A percentile compares a stretch with the other conserved stretches of the same genome.
Evolutionary conservation across 2,797 vertebrate genomes (phyloP).

Genomic region (Sebastes hubbsi): DNA sequence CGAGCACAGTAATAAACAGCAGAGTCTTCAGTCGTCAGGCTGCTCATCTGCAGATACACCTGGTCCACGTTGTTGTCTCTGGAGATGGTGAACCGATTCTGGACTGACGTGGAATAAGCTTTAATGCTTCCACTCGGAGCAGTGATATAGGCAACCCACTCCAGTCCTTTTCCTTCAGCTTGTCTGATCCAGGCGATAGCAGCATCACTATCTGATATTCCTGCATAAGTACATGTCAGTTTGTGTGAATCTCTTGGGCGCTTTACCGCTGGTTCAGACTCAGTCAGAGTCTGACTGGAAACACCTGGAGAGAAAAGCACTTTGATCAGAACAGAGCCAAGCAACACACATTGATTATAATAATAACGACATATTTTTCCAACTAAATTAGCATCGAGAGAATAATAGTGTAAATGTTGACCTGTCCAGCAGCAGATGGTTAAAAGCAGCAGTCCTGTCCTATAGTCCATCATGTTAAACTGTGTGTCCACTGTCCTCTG

Average conservation of each 20-base stretch:
- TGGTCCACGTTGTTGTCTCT: slow-evolving; percentile 49
- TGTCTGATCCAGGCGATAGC: slow-evolving; percentile 43
- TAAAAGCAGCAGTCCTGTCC: slow-evolving; percentile 17
- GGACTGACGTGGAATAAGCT: background rate
- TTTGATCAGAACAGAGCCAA: background rate
- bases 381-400: background rate
- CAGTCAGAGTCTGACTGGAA: slow-evolving; percentile 43
- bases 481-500: slow-evolving; percentile 2
- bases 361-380: background rate
- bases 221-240: slow-evolving; percentile 48
- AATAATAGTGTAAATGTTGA: background rate
- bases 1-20: slow-evolving; percentile 41
- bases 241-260: slow-evolving; percentile 25
- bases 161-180: slow-evolving; percentile 51
- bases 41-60: slow-evolving; percentile 47
- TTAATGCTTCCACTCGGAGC: background rate
- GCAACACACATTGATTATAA: background rate
- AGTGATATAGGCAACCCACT: slow-evolving; percentile 41
- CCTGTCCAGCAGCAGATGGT: slow-evolving; percentile 24
- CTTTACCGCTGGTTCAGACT: slow-evolving; percentile 52
- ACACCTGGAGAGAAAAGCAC: slow-evolving; percentile 20
- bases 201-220: background rate
- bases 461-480: slow-evolving; percentile 23
- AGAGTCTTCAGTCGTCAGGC: slow-evolving; percentile 14
- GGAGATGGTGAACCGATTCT: slow-evolving; percentile 41